Evolutionary conservation across 2,888 invertebrate species (phyloP).

Genomic region (Limenitis camilla): DNA sequence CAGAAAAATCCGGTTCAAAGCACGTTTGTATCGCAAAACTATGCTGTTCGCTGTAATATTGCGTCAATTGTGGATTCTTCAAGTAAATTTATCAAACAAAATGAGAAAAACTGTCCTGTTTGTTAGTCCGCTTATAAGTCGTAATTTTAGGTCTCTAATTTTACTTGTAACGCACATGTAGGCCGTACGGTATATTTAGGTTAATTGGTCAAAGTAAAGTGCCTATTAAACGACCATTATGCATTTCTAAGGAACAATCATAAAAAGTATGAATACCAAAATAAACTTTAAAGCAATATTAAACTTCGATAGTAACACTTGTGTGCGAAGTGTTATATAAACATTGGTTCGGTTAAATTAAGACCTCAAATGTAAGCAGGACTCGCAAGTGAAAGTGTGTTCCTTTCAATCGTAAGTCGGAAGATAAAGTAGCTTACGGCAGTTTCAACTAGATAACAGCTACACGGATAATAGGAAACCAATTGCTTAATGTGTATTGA

Average conservation of each 20-base stretch:
- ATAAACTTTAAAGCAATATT: neutral
- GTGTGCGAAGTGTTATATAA: neutral
- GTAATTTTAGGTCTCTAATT: too few species aligned
- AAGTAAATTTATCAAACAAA: too few species aligned
- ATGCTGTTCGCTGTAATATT: slow-evolving; percentile 4
- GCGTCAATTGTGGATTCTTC: slow-evolving; percentile 8
- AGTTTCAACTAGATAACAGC: slow-evolving; percentile 10
- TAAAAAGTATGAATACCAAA: too few species aligned
- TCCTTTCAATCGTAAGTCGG: slow-evolving; percentile 27
- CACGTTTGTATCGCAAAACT: slow-evolving; percentile 21
- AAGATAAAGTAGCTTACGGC: slow-evolving; percentile 24
- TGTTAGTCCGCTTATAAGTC: too few species aligned
- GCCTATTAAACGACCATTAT: too few species aligned
- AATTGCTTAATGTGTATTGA: neutral
- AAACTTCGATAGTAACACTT: neutral
- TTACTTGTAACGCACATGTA: too few species aligned
- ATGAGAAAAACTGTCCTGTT: too few species aligned
- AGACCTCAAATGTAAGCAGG: slow-evolving; percentile 6
- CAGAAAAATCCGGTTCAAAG: slow-evolving; percentile 20
- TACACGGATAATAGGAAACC: slow-evolving; percentile 2
- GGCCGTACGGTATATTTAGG: too few species aligned
- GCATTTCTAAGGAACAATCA: too few species aligned
- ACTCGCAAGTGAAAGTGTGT: slow-evolving; percentile 29
- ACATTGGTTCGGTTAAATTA: neutral
- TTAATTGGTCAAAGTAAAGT: too few species aligned